Evolutionary conservation across 2,797 vertebrate species (phyloP), one percentile per base, ranked within the genome.

Genomic region (Bradypodion pumilum): DNA sequence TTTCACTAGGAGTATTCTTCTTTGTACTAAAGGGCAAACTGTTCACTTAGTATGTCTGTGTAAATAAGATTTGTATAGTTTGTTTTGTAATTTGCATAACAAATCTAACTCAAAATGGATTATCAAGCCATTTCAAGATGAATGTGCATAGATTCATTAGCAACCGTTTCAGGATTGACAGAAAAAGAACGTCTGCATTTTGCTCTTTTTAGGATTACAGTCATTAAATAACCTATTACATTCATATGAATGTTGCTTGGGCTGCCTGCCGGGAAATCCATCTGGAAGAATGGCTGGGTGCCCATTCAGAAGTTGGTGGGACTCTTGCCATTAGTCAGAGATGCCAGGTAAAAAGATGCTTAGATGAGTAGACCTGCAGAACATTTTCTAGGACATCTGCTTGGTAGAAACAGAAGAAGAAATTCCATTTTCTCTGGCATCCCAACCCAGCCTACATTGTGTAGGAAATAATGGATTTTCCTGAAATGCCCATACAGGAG

Each of bases 371-470:
- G 85, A 86, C 82, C 88, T 87, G 40, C 74, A 92, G 87, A 93
- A 86, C 66, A 80, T 85, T 90, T 59, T 80, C 85, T 91, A 86
- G 27, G 77, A 90, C 93, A 95, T 94, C 92, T 95, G 93, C 75
- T 89, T 89, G 87, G 79, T 84, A 92, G 90, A 85, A 94, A 93
- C 86, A 86, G 73, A 84, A 63, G 37, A 83, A 81, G 78, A 62
- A 94, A 94, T 89, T 94, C 90, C 86, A 87, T 92, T 90, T 93
- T 93, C 87, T 78, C 35, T 92, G 92, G 89, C 89, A 95, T 78
- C 32, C 40, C 69, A 42, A 23, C 84, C 65, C 52, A 74, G 81
- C 90, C 92, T 89, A 89, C 79, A 89, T 90, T 84, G n/a, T n/a
- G n/a, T n/a, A 91, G 37, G n/a, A 87, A 90, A 77, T 25, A 74